phyloP scores from a whole-genome alignment of 2,888 invertebrate genomes.

The Meiosimyza decipiens region DNA sequence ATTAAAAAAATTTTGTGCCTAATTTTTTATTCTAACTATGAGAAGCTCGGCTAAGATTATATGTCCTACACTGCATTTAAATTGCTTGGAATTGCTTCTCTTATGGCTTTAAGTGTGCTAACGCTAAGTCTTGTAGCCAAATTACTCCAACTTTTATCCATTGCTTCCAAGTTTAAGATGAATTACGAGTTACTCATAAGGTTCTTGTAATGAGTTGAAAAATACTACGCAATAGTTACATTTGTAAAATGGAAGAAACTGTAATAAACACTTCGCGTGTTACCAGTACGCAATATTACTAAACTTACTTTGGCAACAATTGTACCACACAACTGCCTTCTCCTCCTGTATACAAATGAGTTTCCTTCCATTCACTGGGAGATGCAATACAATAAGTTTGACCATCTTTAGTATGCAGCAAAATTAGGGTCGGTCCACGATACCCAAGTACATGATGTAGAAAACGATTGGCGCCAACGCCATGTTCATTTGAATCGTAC shows the following conservation, averaged over 20 bases:
- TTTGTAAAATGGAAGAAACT: background rate
- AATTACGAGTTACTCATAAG: too few species aligned
- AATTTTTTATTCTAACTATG: too few species aligned
- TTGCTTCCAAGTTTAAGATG: too few species aligned
- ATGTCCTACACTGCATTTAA: too few species aligned
- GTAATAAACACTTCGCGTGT: background rate
- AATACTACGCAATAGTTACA: background rate
- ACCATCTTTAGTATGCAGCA: conserved; percentile 71
- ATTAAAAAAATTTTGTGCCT: too few species aligned
- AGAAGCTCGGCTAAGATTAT: too few species aligned
- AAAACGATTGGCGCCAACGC: conserved; percentile 88
- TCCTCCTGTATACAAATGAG: conserved; percentile 85
- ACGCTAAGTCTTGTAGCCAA: too few species aligned
- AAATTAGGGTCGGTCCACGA: conserved; percentile 74
- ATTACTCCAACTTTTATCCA: too few species aligned
- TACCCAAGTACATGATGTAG: conserved; percentile 82
- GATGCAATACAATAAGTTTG: conserved; percentile 81
- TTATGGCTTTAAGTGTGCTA: too few species aligned
- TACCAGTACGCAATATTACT: background rate
- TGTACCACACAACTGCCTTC: conserved; percentile 83
- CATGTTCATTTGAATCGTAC: conserved; percentile 87
- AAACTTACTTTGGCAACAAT: conserved; percentile 75
- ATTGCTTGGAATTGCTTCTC: too few species aligned
- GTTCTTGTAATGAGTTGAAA: too few species aligned
- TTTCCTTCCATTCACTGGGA: conserved; percentile 87